Base-by-base conservation (phyloP, 2,113 vertebrate species). In the Gymnogyps californianus region DNA sequence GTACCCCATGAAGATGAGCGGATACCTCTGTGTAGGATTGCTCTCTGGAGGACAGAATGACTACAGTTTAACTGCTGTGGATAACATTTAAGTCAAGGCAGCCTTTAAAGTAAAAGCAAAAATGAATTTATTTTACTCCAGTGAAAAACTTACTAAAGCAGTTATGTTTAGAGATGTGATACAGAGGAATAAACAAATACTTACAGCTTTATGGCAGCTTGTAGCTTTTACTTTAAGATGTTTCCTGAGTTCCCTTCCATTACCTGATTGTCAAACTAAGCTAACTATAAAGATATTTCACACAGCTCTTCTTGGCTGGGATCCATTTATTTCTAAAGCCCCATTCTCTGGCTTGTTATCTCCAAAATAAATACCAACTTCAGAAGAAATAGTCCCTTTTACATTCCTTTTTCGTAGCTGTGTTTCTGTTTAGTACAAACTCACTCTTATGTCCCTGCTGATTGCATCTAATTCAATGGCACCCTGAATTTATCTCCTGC, bases 91-190 rank as follows among this genome's bases (percentile, higher is more conserved):
- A 93, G 42, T 89, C 84, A 90, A 90, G 26, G 26, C 38, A 93
- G 49, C 36, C 49, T 86, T 93, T 88, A 69, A 90, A 95, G 44
- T 83, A 90, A 90, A 92, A 83, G 70, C 6, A 10, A 88, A 93
- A 92, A 52, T 47, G 11, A 76, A 47, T 95, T 92, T 90, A 76
- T 94, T 94, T 93, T 90, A 83, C 94, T 90, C 82, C 40, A 67
- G 90, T 90, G 57, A 52, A 92, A 86, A 95, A 19, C 19, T 82
- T 83, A 10, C 21, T 83, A 34, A 83, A 85, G 47, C 70, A 85
- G 38, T 83, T 90, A 29, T 64, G n/a, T 90, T 82, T 83, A 85
- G 61, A 92, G 34, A 38, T 38, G 36, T 70, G 59, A 70, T 71
- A 22, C 24, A 64, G 44, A 54, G 47, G n/a, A 76, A 83, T 83